These are phyloP conservation scores for Phania funesta DNA, from an alignment of 2,888 invertebrate genomes.

Conservation along the genomic window DNA sequence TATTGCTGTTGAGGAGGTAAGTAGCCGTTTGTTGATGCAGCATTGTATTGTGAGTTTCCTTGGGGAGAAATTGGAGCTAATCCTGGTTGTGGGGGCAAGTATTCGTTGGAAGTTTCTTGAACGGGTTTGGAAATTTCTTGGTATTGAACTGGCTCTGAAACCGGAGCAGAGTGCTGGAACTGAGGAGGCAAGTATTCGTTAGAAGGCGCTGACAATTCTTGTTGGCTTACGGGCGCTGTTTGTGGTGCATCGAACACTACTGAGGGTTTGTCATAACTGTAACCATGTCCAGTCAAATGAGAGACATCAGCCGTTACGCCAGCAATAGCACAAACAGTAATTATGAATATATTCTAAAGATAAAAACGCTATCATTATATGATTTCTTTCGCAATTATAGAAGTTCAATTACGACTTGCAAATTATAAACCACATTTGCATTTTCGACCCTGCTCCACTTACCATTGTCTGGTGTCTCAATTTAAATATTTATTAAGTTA, in stretches of 20 bases:
- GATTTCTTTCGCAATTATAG: not conserved
- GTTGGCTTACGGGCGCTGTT: not conserved
- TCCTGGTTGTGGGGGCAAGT: not conserved
- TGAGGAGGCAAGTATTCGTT: not conserved
- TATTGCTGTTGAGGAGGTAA: conserved; percentile 9
- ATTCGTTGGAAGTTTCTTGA: not conserved
- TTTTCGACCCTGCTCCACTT: conserved; percentile 1
- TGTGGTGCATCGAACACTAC: conserved; percentile 39
- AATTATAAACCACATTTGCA: not conserved
- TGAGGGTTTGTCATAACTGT: conserved; percentile 70
- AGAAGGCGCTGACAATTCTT: not conserved
- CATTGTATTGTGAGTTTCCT: not conserved
- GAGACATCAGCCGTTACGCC: conserved; percentile 76
- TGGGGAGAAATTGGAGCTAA: not conserved
- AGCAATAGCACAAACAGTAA: conserved; percentile 74
- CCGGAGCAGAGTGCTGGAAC: not conserved
- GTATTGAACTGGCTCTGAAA: not conserved
- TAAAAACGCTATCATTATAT: not conserved
- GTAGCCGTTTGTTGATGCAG: conserved; percentile 21
- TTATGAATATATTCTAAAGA: conserved; percentile 72
- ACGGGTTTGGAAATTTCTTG: conserved; percentile 5
- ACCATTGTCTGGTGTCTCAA: conserved; percentile 46
- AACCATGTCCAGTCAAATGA: conserved; percentile 74
- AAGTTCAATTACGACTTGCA: not conserved
- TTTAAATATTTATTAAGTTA: conserved; percentile 2